Evolutionary conservation across 2,888 invertebrate genomes (phyloP), one percentile per base, ranked within the genome.

Genomic region (Dynastes maya): DNA sequence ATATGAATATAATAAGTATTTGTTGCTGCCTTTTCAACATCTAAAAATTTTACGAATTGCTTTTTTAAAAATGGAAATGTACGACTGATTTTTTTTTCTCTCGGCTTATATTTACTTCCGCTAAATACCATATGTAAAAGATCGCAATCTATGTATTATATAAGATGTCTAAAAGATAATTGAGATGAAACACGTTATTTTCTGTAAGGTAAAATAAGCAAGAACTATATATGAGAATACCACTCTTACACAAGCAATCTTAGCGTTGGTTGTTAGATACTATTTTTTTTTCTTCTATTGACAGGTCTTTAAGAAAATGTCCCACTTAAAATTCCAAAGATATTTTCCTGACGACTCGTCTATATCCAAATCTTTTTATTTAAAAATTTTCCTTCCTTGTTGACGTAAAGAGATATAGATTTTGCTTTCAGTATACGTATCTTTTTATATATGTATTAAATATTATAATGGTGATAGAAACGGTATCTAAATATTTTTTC

Each of bases 401-500:
- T 81, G 82, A 81, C 82, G 81, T 84, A 84, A 83, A 82, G 80
- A 82, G 82, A 82, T 82, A 81, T 49, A 45, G 16, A n/a, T 67
- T 64, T 64, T 37, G 9, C 16, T 32, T 80, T 83, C 80, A 85
- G 85, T 87, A 86, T 87, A 87, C 86, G 85, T 85, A 86, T 86
- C 85, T 71, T 53, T 79, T 65, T 79, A 70, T 77, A 67, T 75
- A 75, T 77, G 63, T 67, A 77, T 53, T 22, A 76, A 65, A 49
- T 55, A 64, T 63, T 67, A 67, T 86, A 86, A 84, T 82, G 83
- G 16, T 87, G 86, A 87, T 87, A 87, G 86, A 87, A 87, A 87
- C 83, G 85, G 87, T 87, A 88, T 86, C 86, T 87, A 87, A 87
- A 87, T 88, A 87, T 87, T 86, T 86, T 85, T 87, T 84, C 83